Base-by-base conservation (phyloP, 1,140 invertebrate genomes). In the Epicauta chinensis region DNA sequence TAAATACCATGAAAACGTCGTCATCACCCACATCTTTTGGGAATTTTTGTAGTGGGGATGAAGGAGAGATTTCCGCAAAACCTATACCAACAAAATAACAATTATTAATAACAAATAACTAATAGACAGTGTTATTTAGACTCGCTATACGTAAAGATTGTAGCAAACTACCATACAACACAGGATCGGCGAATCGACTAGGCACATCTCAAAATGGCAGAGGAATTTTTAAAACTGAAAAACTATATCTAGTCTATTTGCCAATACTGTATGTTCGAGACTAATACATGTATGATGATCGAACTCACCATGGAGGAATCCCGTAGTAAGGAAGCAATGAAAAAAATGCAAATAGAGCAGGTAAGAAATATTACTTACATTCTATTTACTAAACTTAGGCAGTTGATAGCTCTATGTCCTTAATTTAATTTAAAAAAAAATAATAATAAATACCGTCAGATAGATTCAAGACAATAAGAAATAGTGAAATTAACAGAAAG, bases 1-100 rank as follows among this genome's bases (percentile, higher is more conserved):
- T 23, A 36, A 36, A 42, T 72, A 87, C 86, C 86, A 89, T 89
- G 73, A 90, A 90, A 61, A 90, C 86, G 70, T 89, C 86, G 70
- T 89, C 86, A 69, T 89, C 87, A 51, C 83, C 84, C 58, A 81
- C 77, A 73, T 85, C 84, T 81, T 77, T 65, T 55, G 72, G 69
- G 65, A 73, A 78, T 75, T 77, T 79, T 58, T 73, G 70, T 40
- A 73, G 72, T 41, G 62, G 49, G 67, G 71, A 56, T 53, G 58
- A 57, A 40, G 67, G 64, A 58, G 63, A 69, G 62, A 71, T 55
- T 51, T 65, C 64, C 41, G 73, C 68, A 67, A 75, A 70, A 69
- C 68, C 69, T 71, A 39, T n/a, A 64, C 13, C 12, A 31, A 43
- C 17, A 43, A 49, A 39, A 49, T 13, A 49, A 40, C 37, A 15